phyloP scores from a whole-genome alignment of 2,888 invertebrate genomes.

The Apodemia zela region DNA sequence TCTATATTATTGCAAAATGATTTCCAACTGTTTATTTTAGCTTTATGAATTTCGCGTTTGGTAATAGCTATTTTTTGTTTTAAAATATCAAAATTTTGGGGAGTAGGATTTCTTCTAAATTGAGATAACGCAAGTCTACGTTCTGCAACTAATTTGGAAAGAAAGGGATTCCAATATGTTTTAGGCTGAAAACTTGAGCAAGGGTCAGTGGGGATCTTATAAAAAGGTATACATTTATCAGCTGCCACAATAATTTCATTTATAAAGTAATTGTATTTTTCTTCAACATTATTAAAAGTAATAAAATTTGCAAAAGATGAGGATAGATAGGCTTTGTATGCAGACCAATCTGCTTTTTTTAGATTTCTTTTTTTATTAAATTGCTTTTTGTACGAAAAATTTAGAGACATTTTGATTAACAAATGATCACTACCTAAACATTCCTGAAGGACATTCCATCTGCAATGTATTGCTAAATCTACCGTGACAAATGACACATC shows the following conservation, averaged over 20 bases:
- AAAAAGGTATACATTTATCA: conserved; percentile 27
- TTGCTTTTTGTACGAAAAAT: not conserved
- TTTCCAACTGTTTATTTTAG: not conserved
- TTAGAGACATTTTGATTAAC: conserved; percentile 25
- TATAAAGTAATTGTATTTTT: conserved; percentile 25
- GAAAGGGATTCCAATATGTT: conserved; percentile 33
- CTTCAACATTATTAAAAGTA: conserved; percentile 19
- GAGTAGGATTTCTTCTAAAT: conserved; percentile 35
- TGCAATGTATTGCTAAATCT: conserved; percentile 27
- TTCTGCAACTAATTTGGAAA: conserved; percentile 34
- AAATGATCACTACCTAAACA: conserved; percentile 32
- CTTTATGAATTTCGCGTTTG: not conserved
- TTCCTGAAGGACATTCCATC: conserved; percentile 30
- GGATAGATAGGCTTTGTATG: not conserved
- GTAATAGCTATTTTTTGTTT: conserved; percentile 9
- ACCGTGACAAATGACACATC: conserved; percentile 31
- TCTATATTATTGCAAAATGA: conserved; percentile 5
- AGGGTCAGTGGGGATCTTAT: conserved; percentile 28
- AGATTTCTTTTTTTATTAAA: conserved; percentile 27
- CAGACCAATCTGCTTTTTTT: conserved; percentile 23
- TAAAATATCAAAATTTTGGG: conserved; percentile 27
- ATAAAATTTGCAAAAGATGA: not conserved
- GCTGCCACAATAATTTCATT: conserved; percentile 25
- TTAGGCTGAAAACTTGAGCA: conserved; percentile 30
- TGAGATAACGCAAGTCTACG: conserved; percentile 29